Conservation (phyloP, 1,140 invertebrate genomes). For the Aphaenogaster floridana region DNA sequence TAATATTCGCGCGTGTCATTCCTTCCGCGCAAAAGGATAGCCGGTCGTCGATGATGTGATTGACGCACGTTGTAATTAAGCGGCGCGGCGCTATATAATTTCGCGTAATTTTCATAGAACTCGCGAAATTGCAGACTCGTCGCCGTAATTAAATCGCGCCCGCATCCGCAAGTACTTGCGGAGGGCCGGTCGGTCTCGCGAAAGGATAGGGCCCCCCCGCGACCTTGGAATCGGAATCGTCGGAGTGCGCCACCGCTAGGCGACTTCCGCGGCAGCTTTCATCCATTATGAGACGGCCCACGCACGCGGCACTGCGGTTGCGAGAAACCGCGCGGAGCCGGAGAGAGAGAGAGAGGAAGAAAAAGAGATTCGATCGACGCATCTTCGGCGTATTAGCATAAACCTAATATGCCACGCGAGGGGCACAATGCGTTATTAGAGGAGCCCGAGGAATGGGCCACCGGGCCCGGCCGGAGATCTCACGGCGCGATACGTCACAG, state of each 20-base stretch:
- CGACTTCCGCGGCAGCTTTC: constrained; percentile 49
- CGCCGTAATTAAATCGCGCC: constrained; percentile 14
- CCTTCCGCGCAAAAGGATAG: not conserved
- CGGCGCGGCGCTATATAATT: not conserved
- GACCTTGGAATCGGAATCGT: constrained; percentile 30
- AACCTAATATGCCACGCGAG: constrained; percentile 78
- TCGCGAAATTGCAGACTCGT: not conserved
- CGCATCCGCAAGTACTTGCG: not conserved
- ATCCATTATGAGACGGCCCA: constrained; percentile 50
- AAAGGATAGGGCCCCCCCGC: not conserved
- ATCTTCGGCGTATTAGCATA: constrained; percentile 77
- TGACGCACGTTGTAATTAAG: constrained; percentile 18
- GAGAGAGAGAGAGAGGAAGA: constrained; percentile 7
- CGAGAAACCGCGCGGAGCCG: constrained; percentile 12
- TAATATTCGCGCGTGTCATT: constrained; percentile 21
- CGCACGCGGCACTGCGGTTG: not conserved
- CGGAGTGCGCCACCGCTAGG: not conserved
- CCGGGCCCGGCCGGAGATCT: constrained; percentile 62
- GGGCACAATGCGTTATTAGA: constrained; percentile 79
- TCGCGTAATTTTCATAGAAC: constrained; percentile 4
- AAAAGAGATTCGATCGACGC: constrained; percentile 37
- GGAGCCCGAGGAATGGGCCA: constrained; percentile 55
- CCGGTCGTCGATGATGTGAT: not conserved
- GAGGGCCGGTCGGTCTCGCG: not conserved
- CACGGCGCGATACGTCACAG: constrained; percentile 71